phyloP scores from a whole-genome alignment of 2,797 vertebrate species.

The Anas capensis region DNA sequence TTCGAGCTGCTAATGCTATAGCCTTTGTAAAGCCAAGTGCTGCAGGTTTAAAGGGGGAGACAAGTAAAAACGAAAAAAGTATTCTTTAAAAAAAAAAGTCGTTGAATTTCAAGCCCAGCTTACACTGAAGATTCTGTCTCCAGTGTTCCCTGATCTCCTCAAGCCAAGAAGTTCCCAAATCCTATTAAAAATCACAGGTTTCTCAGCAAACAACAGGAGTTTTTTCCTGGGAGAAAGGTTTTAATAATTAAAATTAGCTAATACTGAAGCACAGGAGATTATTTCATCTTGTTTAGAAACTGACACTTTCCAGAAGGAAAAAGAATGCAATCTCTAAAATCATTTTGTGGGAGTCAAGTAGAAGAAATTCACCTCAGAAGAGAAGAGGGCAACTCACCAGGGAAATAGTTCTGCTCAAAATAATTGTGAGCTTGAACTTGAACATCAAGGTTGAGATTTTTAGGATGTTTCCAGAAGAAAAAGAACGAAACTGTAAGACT shows the following conservation, averaged over 20 bases:
- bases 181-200: slow-evolving; percentile 69
- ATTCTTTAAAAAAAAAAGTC: not conserved
- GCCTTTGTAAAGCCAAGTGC: not conserved
- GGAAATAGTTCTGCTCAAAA: slow-evolving; percentile 64
- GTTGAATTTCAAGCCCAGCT: slow-evolving; percentile 11
- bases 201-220: slow-evolving; percentile 66
- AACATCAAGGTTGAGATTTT: slow-evolving; percentile 58
- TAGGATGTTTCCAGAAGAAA: slow-evolving; percentile 29
- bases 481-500: not conserved
- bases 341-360: slow-evolving; percentile 74
- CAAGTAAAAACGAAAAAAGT: not conserved
- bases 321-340: slow-evolving; percentile 72
- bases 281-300: slow-evolving; percentile 78
- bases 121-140: slow-evolving; percentile 52
- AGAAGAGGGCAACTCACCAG: slow-evolving; percentile 62
- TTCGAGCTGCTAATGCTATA: not conserved
- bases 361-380: slow-evolving; percentile 68
- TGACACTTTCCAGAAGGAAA: slow-evolving; percentile 69
- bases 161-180: slow-evolving; percentile 70
- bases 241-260: slow-evolving; percentile 83
- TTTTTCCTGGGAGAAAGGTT: slow-evolving; percentile 75
- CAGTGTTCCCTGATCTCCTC: slow-evolving; percentile 52
- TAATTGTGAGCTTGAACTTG: slow-evolving; percentile 32
- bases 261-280: slow-evolving; percentile 61
- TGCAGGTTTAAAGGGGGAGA: not conserved